Evolutionary conservation across 2,113 vertebrate genomes (phyloP).

Genomic region (Otus sunia): DNA sequence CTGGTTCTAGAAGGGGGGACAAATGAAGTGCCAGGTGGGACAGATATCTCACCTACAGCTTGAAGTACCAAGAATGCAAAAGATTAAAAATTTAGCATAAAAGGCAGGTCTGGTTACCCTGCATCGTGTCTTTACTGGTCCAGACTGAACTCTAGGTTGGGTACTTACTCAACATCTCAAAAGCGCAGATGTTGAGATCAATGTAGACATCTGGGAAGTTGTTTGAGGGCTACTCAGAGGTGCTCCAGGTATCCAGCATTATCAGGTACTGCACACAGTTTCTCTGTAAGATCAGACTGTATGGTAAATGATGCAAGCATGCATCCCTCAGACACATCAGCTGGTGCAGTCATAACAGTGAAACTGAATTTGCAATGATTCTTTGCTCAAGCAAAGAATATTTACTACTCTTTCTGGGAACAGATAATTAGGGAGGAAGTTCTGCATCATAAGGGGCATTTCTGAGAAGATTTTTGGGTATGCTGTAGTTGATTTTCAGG

Average conservation of each 20-base stretch:
- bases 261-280: background rate
- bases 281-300: background rate
- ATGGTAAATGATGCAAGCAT: background rate
- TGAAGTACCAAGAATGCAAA: background rate
- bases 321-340: background rate
- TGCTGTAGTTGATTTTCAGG: constrained; percentile 25
- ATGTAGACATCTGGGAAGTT: background rate
- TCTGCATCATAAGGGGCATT: background rate
- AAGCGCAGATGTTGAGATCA: background rate
- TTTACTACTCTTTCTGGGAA: background rate
- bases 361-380: background rate
- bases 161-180: background rate
- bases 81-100: background rate
- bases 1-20: background rate
- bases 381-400: background rate
- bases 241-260: background rate
- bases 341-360: background rate
- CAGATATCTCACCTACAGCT: background rate
- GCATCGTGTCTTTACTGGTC: background rate
- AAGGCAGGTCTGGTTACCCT: background rate
- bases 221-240: background rate
- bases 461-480: background rate
- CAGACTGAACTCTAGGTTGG: background rate
- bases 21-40: background rate
- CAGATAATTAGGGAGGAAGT: background rate